Evolutionary conservation across 2,797 vertebrate genomes (phyloP).

Genomic region (Cuculus canorus): DNA sequence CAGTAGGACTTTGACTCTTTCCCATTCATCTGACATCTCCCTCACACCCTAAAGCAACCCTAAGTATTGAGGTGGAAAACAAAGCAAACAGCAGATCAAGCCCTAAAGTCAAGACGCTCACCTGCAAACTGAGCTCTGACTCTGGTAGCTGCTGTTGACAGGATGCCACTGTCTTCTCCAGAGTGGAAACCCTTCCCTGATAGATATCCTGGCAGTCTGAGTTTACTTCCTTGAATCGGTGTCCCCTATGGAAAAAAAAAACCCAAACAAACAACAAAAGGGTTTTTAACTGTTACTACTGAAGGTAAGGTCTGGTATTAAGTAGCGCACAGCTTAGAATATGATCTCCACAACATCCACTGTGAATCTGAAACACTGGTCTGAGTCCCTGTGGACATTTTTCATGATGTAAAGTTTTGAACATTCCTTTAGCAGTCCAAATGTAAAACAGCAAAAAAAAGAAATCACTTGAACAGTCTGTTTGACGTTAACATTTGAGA

Average conservation of each 20-base stretch:
- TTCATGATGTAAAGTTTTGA: not conserved
- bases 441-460: not conserved
- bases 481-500: not conserved
- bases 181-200: constrained; percentile 97
- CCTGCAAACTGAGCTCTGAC: constrained; percentile 89
- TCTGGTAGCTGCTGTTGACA: constrained; percentile 90
- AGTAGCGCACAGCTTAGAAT: not conserved
- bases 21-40: not conserved
- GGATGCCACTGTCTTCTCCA: constrained; percentile 89
- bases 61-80: not conserved
- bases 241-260: constrained; percentile 79
- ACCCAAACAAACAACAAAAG: not conserved
- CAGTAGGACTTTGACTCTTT: not conserved
- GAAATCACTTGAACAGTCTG: not conserved
- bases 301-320: not conserved
- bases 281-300: not conserved
- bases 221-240: constrained; percentile 94
- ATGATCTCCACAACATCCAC: not conserved
- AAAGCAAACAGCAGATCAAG: not conserved
- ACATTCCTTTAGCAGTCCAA: not conserved
- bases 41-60: not conserved
- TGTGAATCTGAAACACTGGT: not conserved
- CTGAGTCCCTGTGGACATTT: not conserved
- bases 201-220: constrained; percentile 95
- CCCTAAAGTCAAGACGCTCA: constrained; percentile 55